Base-by-base conservation (phyloP, 1,140 invertebrate genomes). In the Anthonomus grandis region DNA sequence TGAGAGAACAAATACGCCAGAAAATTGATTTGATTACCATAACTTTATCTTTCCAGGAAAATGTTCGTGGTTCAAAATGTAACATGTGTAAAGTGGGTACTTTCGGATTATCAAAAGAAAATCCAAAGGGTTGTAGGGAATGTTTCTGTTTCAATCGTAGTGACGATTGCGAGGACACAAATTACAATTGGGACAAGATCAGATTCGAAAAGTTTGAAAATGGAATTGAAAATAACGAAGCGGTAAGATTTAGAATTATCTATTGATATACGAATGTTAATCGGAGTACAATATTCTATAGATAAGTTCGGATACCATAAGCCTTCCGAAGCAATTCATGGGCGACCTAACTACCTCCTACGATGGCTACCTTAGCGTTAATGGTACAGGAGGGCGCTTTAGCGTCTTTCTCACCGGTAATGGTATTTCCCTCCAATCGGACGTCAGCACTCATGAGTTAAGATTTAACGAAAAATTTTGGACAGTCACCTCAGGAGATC, bases 271-370 rank as follows among this genome's bases (percentile, higher is more conserved):
- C 8, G 27, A 24, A 9, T 2, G 19, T n/a, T 49, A n/a, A 13
- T 38, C 23, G 17, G 18, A n/a, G 10, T 41, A n/a, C 17, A 1
- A 10, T 18, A 10, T 3, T 54, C 37, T 49, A 22, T 27, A 51
- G 24, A 46, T 61, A 12, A 57, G 48, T 17, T 57, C 44, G 13
- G 54, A 56, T 23, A 57, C 46, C 0, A 57, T 64, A n/a, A 61
- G 48, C 21, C 34, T 67, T n/a, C 91, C 93, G 0, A 76, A 82
- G 1, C 78, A 85, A 36, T 94, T 97, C 74, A 78, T 89, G 2
- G 93, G 92, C 2, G 95, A 98, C 77, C 78, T 91, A 75, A 85
- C 93, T 0, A 76, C 86, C 25, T 97, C 95, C 0, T 99, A 98
- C 71, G 95, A 94, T 59, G 95, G 95, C 4, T 86, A 85, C 59